A percentile compares a stretch with the other conserved stretches of the same genome.
Conservation (phyloP, 2,888 invertebrate genomes). For the Ectropis crepuscularia region DNA sequence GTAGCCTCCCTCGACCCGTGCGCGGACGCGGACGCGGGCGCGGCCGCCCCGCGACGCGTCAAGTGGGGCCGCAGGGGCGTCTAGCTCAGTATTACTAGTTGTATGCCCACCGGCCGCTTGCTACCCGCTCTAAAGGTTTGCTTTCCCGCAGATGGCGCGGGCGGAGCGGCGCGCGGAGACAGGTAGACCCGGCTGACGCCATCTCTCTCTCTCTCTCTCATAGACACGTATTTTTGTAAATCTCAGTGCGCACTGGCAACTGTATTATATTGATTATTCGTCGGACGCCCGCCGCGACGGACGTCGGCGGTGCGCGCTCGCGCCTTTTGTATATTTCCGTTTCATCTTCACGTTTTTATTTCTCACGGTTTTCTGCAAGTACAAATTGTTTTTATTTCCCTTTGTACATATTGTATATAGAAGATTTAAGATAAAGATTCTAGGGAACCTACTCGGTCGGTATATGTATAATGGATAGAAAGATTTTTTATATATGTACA, state of each 20-base stretch:
- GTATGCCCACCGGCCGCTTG: not conserved
- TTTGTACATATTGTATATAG: slow-evolving; percentile 85
- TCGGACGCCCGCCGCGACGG: slow-evolving; percentile 47
- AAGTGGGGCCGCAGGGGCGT: slow-evolving; percentile 36
- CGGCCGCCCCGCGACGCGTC: slow-evolving; percentile 11
- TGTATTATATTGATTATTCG: slow-evolving; percentile 62
- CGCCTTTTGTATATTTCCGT: slow-evolving; percentile 74
- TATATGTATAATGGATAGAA: slow-evolving; percentile 72
- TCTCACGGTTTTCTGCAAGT: slow-evolving; percentile 83
- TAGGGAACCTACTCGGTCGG: slow-evolving; percentile 67
- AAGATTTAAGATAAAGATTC: slow-evolving; percentile 64
- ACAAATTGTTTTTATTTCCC: slow-evolving; percentile 85
- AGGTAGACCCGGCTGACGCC: slow-evolving; percentile 59
- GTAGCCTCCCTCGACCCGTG: slow-evolving; percentile 33
- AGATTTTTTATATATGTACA: slow-evolving; percentile 78
- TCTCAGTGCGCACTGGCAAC: slow-evolving; percentile 58
- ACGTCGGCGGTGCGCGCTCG: slow-evolving; percentile 51
- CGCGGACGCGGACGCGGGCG: too few relatives aligned
- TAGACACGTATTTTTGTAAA: slow-evolving; percentile 71
- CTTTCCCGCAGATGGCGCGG: slow-evolving; percentile 63
- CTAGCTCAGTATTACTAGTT: slow-evolving; percentile 5
- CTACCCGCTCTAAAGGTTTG: slow-evolving; percentile 39
- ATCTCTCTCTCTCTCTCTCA: slow-evolving; percentile 21
- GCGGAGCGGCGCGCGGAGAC: slow-evolving; percentile 63
- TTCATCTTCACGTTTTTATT: slow-evolving; percentile 67